Evolutionary conservation across 2,888 invertebrate genomes (phyloP).

Genomic region (Euzetes globulus): DNA sequence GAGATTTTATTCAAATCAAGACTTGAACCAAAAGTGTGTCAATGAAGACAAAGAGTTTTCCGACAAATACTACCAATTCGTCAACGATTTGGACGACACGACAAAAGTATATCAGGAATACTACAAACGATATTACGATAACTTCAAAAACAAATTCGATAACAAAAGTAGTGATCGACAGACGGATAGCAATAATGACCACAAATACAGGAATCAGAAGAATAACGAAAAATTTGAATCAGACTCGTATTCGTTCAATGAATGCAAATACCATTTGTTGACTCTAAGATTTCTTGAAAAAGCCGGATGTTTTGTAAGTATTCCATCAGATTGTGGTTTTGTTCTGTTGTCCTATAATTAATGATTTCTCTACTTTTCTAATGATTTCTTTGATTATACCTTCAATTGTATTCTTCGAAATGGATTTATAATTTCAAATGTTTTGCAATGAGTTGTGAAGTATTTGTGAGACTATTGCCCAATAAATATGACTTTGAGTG

Average conservation of each 20-base stretch:
- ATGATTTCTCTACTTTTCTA: neutral
- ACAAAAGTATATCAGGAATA: neutral
- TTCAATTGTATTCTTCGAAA: too few relatives aligned
- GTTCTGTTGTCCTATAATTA: neutral
- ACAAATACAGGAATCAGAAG: too few relatives aligned
- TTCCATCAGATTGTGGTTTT: neutral
- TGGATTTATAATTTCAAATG: too few relatives aligned
- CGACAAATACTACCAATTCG: neutral
- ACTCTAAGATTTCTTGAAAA: constrained; percentile 2
- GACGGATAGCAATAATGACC: neutral
- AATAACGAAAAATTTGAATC: neutral
- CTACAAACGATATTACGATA: constrained; percentile 5
- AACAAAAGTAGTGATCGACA: neutral
- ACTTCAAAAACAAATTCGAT: constrained; percentile 3
- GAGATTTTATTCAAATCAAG: constrained; percentile 4
- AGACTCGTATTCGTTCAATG: constrained; percentile 1
- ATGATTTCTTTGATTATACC: too few relatives aligned
- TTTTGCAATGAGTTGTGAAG: too few relatives aligned
- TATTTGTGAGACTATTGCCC: too few relatives aligned
- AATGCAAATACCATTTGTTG: constrained; percentile 20
- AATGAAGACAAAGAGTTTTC: neutral
- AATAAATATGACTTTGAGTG: too few relatives aligned
- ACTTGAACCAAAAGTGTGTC: neutral
- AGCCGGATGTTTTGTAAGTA: constrained; percentile 3
- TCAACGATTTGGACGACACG: neutral